Evolutionary conservation across 2,113 vertebrate species (phyloP).

Genomic region (Hyaena hyaena): DNA sequence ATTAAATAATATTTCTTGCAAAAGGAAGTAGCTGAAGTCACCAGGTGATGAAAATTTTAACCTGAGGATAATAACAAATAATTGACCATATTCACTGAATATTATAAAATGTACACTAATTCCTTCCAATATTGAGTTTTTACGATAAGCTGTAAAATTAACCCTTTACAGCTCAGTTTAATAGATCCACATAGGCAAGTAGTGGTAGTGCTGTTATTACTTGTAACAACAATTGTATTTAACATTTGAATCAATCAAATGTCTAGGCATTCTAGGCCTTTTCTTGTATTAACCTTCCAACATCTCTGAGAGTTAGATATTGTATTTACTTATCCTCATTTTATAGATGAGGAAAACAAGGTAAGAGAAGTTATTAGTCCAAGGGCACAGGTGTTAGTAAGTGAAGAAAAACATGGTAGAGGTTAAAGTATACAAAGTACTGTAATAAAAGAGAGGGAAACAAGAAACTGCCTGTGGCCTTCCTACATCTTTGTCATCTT

Average conservation of each 20-base stretch:
- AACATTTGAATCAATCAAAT: background rate
- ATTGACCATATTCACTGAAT: background rate
- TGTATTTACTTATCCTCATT: background rate
- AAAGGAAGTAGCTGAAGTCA: slow-evolving; percentile 24
- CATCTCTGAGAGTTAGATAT: background rate
- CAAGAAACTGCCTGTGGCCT: background rate
- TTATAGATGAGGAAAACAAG: slow-evolving; percentile 25
- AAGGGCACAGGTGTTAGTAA: background rate
- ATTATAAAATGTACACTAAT: background rate
- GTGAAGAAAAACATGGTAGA: background rate
- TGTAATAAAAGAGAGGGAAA: background rate
- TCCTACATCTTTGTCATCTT: background rate
- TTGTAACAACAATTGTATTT: background rate
- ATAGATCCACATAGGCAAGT: background rate
- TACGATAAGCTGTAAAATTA: background rate
- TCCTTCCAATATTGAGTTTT: background rate
- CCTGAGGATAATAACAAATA: background rate
- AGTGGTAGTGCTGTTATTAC: background rate
- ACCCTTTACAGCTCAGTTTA: background rate
- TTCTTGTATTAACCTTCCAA: background rate
- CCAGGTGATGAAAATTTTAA: background rate
- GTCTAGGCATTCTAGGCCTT: background rate
- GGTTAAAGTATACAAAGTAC: background rate
- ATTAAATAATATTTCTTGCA: slow-evolving; percentile 27
- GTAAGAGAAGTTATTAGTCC: background rate